These are phyloP conservation scores for Bellardia bayeri DNA, from an alignment of 2,888 invertebrate genomes.

Conservation along the genomic window DNA sequence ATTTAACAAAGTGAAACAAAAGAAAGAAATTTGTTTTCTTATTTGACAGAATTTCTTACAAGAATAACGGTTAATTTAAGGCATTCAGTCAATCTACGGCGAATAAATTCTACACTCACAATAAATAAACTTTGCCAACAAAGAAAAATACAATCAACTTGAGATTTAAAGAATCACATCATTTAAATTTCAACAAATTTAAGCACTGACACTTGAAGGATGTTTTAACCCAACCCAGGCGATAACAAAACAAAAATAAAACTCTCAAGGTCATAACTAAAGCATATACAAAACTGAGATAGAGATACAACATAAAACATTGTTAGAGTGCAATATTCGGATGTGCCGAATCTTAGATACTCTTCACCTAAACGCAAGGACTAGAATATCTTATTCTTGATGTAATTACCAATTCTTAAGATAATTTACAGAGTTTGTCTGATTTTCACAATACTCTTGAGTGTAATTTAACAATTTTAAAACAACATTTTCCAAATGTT, in stretches of 20 bases:
- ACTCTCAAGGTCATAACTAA: slow-evolving; percentile 31
- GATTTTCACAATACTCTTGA: too few species aligned
- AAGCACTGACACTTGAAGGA: slow-evolving; percentile 12
- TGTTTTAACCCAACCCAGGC: neutral
- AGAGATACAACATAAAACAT: neutral
- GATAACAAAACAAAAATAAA: neutral
- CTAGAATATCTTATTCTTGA: too few species aligned
- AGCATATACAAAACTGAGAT: neutral
- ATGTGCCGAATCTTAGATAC: too few species aligned
- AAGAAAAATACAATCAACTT: slow-evolving; percentile 27
- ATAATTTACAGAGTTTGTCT: too few species aligned
- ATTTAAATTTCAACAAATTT: slow-evolving; percentile 40
- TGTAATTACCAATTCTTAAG: too few species aligned
- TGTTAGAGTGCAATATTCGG: neutral
- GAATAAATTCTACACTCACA: slow-evolving; percentile 14
- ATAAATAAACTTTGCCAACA: slow-evolving; percentile 18
- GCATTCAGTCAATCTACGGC: neutral
- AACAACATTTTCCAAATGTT: too few species aligned
- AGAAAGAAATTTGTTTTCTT: slow-evolving; percentile 7
- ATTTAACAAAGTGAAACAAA: slow-evolving; percentile 25
- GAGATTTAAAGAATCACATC: slow-evolving; percentile 31
- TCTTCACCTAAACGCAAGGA: too few species aligned
- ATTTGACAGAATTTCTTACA: neutral
- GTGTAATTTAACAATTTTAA: too few species aligned
- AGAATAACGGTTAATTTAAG: slow-evolving; percentile 30